These are phyloP conservation scores for Saguinus midas DNA, from an alignment of 2,113 vertebrate species.

Conservation along the genomic window DNA sequence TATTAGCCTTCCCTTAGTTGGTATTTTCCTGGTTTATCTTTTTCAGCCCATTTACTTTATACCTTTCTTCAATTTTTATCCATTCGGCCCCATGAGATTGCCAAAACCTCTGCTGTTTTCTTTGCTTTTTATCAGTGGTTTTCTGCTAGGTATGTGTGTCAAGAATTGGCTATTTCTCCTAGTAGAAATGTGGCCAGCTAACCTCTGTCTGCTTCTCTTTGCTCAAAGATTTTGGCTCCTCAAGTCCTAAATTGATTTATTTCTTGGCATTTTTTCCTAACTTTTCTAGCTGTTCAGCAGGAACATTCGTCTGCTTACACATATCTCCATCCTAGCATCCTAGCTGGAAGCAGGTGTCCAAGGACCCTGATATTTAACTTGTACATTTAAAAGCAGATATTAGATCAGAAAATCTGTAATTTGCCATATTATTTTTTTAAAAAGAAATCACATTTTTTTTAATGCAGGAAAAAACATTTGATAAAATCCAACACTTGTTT, in stretches of 20 bases:
- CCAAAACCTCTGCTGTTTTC: background rate
- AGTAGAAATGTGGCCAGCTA: background rate
- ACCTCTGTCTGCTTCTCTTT: background rate
- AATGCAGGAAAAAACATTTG: background rate
- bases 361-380: background rate
- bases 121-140: background rate
- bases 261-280: background rate
- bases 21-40: constrained; percentile 13
- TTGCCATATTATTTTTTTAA: background rate
- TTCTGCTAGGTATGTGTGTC: background rate
- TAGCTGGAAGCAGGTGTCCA: background rate
- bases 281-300: background rate
- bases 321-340: background rate
- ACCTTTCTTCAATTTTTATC: background rate
- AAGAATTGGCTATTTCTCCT: background rate
- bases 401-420: background rate
- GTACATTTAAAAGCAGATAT: background rate
- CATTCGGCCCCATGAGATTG: background rate
- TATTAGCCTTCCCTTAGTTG: background rate
- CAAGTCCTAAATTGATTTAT: background rate
- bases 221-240: background rate
- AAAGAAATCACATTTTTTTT: background rate
- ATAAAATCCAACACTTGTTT: background rate
- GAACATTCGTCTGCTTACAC: background rate
- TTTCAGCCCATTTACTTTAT: constrained; percentile 32